A percentile compares a stretch with the other conserved stretches of the same genome.
These are phyloP conservation scores for Andrena cerasifolii DNA, from an alignment of 1,140 invertebrate species.

Conservation along the genomic window DNA sequence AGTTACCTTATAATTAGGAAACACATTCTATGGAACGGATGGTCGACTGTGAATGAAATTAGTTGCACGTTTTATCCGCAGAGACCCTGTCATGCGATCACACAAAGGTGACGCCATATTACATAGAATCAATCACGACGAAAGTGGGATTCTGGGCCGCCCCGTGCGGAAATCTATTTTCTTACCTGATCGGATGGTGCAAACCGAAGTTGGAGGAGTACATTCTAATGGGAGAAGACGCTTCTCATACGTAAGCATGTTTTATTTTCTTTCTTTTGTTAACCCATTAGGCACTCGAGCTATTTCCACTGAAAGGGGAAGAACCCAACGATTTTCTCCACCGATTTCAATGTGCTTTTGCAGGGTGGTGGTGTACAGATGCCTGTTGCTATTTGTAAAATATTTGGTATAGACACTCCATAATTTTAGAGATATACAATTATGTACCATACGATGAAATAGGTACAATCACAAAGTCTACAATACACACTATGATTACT, in stretches of 20 bases:
- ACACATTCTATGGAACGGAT: constrained; percentile 8
- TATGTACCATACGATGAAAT: no score
- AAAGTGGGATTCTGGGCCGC: constrained; percentile 91
- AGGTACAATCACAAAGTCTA: no score
- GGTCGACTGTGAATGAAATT: constrained; percentile 35
- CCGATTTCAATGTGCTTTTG: no score
- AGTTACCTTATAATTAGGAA: not conserved
- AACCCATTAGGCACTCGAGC: no score
- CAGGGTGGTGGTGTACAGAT: no score
- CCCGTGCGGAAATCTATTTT: constrained; percentile 90
- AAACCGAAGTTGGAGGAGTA: constrained; percentile 89
- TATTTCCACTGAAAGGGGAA: no score
- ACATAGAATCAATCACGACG: constrained; percentile 92
- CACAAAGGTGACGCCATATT: constrained; percentile 93
- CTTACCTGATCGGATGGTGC: constrained; percentile 91
- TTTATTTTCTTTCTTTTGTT: not conserved
- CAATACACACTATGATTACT: no score
- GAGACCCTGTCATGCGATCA: constrained; percentile 93
- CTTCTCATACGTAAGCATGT: constrained; percentile 86
- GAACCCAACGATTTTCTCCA: no score
- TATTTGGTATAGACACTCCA: no score
- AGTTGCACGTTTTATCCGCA: constrained; percentile 73
- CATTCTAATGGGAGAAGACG: constrained; percentile 92
- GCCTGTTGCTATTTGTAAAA: no score
- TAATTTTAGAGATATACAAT: no score